Evolutionary conservation across 2,113 vertebrate genomes (phyloP).

Genomic region (Ophthalmolycus amberensis): DNA sequence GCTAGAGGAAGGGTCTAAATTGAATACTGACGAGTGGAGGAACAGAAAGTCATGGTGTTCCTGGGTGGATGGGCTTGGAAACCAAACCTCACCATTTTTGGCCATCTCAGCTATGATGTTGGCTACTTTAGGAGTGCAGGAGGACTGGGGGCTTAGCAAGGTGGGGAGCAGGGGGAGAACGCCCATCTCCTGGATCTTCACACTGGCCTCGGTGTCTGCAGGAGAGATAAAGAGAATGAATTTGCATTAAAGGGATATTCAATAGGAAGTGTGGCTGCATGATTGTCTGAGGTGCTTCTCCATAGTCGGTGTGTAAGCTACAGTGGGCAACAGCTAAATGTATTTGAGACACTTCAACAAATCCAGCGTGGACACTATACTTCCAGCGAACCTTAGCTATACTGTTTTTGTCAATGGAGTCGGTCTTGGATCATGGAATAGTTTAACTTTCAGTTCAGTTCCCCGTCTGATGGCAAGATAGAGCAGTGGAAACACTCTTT

Average conservation of each 20-base stretch:
- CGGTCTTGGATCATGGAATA: no score
- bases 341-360: no score
- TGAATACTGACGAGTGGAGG: conserved; percentile 84
- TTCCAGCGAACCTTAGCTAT: no score
- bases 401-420: no score
- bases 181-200: conserved; percentile 94
- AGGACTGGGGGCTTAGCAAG: conserved; percentile 89
- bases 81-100: conserved; percentile 93
- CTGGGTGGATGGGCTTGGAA: conserved; percentile 8
- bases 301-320: no score
- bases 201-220: conserved; percentile 93
- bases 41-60: conserved; percentile 81
- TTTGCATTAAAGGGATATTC: neutral
- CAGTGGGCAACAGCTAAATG: no score
- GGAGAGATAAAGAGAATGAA: conserved; percentile 43
- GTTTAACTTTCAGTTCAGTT: no score
- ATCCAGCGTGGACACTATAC: no score
- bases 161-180: conserved; percentile 89
- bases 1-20: conserved; percentile 77
- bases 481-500: no score
- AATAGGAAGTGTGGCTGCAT: no score
- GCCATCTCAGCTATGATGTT: conserved; percentile 98
- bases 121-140: conserved; percentile 95
- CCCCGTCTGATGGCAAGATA: no score
- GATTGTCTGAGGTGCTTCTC: no score